phyloP scores from a whole-genome alignment of 2,797 vertebrate genomes.

The Syndactyla subalaris region DNA sequence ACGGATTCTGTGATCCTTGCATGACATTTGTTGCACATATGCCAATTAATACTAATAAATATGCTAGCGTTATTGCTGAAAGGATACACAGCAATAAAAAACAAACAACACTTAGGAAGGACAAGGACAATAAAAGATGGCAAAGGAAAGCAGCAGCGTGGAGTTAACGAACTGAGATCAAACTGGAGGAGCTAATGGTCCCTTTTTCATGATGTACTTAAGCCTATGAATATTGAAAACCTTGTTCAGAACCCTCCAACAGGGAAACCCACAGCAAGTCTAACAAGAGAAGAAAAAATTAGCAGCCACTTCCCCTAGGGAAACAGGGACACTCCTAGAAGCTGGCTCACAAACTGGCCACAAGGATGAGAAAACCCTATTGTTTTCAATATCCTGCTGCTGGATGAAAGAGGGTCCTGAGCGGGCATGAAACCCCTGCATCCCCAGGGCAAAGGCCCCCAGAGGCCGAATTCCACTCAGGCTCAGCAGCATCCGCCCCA shows the following conservation, averaged over 20 bases:
- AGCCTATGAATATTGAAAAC: conserved; percentile 28
- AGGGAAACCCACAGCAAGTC: not conserved
- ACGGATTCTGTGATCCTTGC: not conserved
- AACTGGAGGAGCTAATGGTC: not conserved
- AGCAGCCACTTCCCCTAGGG: not conserved
- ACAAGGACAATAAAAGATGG: not conserved
- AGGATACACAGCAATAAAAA: conserved; percentile 1
- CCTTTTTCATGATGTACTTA: not conserved
- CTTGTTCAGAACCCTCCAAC: not conserved
- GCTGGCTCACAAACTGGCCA: not conserved
- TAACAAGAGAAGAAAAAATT: not conserved
- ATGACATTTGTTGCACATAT: conserved; percentile 29
- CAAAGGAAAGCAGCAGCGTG: not conserved
- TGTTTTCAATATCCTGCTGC: not conserved
- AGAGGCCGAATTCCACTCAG: not conserved
- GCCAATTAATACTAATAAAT: conserved; percentile 57
- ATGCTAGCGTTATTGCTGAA: not conserved
- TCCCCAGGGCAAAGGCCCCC: not conserved
- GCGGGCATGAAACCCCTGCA: fast-evolving
- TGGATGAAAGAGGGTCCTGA: not conserved
- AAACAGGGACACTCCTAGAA: not conserved
- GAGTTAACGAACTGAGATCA: conserved; percentile 23
- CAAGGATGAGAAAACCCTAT: not conserved
- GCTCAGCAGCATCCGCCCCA: not conserved
- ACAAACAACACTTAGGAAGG: conserved; percentile 23